Percentiles rank a stretch among this genome's conserved stretches.
Conservation (phyloP, 2,113 vertebrate species). For the Orcinus orca region DNA sequence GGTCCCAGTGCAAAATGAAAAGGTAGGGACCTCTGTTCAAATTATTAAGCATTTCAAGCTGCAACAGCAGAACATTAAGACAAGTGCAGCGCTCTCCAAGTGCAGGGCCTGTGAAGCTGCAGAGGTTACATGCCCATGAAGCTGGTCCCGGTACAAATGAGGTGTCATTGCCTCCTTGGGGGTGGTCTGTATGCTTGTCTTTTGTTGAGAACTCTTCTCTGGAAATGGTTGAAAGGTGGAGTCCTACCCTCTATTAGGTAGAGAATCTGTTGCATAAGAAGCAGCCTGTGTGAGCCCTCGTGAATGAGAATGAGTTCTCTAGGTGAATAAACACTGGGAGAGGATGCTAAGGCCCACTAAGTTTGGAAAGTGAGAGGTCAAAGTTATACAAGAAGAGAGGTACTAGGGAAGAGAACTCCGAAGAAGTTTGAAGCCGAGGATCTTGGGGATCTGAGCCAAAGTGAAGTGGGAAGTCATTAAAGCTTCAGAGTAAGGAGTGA, state of each 20-base stretch:
- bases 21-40: neutral
- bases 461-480: neutral
- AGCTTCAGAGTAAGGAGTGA: neutral
- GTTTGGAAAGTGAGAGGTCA: neutral
- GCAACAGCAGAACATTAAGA: neutral
- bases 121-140: neutral
- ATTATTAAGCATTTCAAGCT: neutral
- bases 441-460: neutral
- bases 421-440: neutral
- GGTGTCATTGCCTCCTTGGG: neutral
- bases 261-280: neutral
- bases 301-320: neutral
- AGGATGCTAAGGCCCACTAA: neutral
- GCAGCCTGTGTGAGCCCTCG: neutral
- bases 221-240: neutral
- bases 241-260: neutral
- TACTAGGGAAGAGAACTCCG: neutral
- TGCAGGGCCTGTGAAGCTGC: neutral
- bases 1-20: neutral
- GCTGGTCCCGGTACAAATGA: neutral
- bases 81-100: neutral
- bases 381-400: neutral
- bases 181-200: neutral
- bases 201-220: slow-evolving; percentile 13
- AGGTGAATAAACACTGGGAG: neutral